Conservation (phyloP, 2,113 vertebrate genomes). For the Alexandromys fortis region DNA sequence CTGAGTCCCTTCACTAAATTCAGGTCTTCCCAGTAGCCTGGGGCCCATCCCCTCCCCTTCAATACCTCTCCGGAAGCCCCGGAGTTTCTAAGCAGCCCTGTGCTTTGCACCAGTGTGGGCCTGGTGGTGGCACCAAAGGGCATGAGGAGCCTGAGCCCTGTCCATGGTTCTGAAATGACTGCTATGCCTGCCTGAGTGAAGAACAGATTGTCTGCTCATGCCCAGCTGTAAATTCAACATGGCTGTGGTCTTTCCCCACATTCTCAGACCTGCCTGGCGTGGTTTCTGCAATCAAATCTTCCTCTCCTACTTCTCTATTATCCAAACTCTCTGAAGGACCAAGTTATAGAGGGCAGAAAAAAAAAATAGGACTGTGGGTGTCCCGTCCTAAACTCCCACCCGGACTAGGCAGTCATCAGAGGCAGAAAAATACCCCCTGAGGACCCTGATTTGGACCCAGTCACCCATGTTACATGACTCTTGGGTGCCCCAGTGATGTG, state of each 20-base stretch:
- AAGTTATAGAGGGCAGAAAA: neutral
- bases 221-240: neutral
- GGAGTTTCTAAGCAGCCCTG: neutral
- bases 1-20: neutral
- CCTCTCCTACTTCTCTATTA: neutral
- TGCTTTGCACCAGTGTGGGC: neutral
- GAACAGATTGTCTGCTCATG: neutral
- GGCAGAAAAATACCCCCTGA: neutral
- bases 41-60: neutral
- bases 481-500: neutral
- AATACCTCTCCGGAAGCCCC: neutral
- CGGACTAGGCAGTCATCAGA: neutral
- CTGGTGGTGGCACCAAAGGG: neutral
- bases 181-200: neutral
- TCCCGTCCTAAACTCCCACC: neutral
- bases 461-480: neutral
- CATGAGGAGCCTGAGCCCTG: neutral
- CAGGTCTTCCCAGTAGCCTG: neutral
- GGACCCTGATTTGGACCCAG: neutral
- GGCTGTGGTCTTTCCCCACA: too few species aligned
- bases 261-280: neutral
- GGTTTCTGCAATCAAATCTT: neutral
- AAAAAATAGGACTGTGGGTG: neutral
- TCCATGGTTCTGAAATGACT: slow-evolving; percentile 73
- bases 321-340: neutral